Base-by-base conservation (phyloP, 2,888 invertebrate genomes). In the Melinaea marsaeus region DNA sequence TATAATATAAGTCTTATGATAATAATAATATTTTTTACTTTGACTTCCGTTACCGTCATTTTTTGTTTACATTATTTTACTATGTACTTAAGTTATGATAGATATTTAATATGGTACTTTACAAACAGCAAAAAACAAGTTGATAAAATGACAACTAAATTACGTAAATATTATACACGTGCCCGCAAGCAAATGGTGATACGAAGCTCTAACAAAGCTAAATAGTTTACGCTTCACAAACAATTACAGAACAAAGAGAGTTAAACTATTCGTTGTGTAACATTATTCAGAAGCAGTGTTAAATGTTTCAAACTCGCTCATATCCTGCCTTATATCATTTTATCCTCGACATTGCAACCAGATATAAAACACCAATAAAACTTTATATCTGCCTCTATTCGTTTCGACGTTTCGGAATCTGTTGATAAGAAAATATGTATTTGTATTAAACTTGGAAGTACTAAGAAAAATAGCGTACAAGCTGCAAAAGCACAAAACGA, bases 321-420 rank as follows among this genome's bases (percentile, higher is more conserved):
- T 69, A 71, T 69, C 69, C 69, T 71, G 72, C 72, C 62, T 69
- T 67, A 62, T 67, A 72, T 68, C 72, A 65, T 76, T 75, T 73
- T 68, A 75, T 74, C 72, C 76, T 76, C 75, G 70, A 74, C 71
- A 77, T 74, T 67, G 69, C 71, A 76, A 74, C 69, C 71, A 74
- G 70, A 75, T 75, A 77, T 76, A 75, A 75, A 74, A 77, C 69
- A 71, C 71, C 78, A 76, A 81, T 79, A 81, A 80, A 79, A 72
- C 69, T 62, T 70, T 71, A 78, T 80, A 83, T 85, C 79, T 79
- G 75, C 84, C 85, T 85, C 84, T 80, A 84, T 85, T 69, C 66
- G 66, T 69, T 69, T 64, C 60, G 63, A 63, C 64, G 42, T 42
- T 42, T 42, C 42, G 42, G 42, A 42, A 42, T 42, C 42, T 9